Evolutionary conservation across 2,888 invertebrate species (phyloP).

Genomic region (Platynereis dumerilii): DNA sequence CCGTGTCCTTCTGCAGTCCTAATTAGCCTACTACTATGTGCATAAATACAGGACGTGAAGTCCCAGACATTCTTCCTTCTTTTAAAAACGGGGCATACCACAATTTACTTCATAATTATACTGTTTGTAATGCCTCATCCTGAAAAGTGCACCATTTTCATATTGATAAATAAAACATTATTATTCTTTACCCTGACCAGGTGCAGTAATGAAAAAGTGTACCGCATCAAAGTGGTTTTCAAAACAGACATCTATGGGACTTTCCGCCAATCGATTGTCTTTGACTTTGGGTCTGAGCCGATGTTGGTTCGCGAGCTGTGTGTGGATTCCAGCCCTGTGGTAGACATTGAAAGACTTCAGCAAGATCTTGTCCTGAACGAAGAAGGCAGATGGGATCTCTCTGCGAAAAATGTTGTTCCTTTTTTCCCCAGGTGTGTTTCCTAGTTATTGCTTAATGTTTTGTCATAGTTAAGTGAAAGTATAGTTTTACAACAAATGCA

Average conservation of each 20-base stretch:
- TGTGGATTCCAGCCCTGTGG: constrained; percentile 77
- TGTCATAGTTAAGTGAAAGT: no score
- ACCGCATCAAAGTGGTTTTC: constrained; percentile 66
- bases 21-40: no score
- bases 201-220: constrained; percentile 52
- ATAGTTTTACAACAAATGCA: no score
- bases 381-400: constrained; percentile 68
- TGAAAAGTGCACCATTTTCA: no score
- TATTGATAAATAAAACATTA: no score
- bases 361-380: constrained; percentile 54
- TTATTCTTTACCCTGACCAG: no score
- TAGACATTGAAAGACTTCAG: constrained; percentile 66
- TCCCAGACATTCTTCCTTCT: no score
- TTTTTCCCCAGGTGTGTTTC: constrained; percentile 54
- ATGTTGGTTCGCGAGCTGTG: constrained; percentile 69
- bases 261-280: constrained; percentile 78
- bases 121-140: no score
- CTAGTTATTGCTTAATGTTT: not conserved
- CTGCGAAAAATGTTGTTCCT: constrained; percentile 67
- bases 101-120: no score
- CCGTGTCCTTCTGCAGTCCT: no score
- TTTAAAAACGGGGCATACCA: no score
- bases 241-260: constrained; percentile 78
- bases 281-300: constrained; percentile 72
- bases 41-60: no score